Percentiles rank a stretch among this genome's conserved stretches.
These are phyloP conservation scores for Myripristis murdjan DNA, from an alignment of 2,797 vertebrate species.

Conservation along the genomic window DNA sequence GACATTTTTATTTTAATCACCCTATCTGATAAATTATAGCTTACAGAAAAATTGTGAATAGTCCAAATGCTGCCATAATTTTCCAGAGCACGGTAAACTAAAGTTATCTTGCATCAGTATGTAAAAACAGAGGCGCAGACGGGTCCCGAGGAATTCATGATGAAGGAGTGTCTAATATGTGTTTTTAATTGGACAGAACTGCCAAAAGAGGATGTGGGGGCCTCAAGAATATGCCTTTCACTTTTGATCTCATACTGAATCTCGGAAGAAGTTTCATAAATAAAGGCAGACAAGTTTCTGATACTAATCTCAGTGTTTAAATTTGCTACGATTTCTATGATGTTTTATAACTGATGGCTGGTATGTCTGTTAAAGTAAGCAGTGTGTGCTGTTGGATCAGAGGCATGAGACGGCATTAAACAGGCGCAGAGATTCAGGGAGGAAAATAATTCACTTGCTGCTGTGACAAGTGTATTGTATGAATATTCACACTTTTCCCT, in stretches of 20 bases:
- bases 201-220: neutral
- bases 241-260: constrained; percentile 5
- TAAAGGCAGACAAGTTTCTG: constrained; percentile 26
- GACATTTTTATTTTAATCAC: constrained; percentile 22
- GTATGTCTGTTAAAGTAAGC: constrained; percentile 33
- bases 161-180: neutral
- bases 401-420: constrained; percentile 6
- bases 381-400: constrained; percentile 8
- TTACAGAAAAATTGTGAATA: constrained; percentile 19
- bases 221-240: constrained; percentile 14
- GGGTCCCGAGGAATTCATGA: neutral
- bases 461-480: constrained; percentile 11
- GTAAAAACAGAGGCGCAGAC: constrained; percentile 11
- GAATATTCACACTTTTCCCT: constrained; percentile 19
- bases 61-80: constrained; percentile 4
- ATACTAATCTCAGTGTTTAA: constrained; percentile 18
- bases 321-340: constrained; percentile 25
- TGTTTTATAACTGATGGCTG: constrained; percentile 36
- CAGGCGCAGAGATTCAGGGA: constrained; percentile 5
- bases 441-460: constrained; percentile 17
- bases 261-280: constrained; percentile 36
- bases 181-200: constrained; percentile 7
- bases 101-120: neutral
- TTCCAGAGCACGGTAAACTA: neutral
- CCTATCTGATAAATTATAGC: constrained; percentile 41